A percentile compares a stretch with the other conserved stretches of the same genome.
Conservation (phyloP, 2,113 vertebrate species). For the Lathamus discolor region DNA sequence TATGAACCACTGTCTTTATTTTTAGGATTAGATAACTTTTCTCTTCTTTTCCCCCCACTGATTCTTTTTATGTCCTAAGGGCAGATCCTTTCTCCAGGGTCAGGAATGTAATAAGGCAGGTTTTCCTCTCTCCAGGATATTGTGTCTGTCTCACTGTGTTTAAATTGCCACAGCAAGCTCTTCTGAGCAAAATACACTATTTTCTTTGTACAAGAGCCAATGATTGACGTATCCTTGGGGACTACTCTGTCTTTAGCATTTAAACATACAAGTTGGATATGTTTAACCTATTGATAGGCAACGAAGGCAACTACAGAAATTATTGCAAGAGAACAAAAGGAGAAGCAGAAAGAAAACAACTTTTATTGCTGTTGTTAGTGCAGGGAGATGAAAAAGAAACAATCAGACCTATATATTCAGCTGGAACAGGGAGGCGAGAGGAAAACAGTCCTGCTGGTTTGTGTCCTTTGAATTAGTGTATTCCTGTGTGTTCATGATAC, state of each 20-base stretch:
- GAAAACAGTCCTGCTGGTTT: not conserved
- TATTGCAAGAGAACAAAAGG: conserved; percentile 17
- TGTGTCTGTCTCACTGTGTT: conserved; percentile 86
- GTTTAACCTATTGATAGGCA: conserved; percentile 67
- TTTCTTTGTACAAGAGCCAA: conserved; percentile 85
- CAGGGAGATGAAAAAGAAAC: not conserved
- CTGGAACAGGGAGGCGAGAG: not conserved
- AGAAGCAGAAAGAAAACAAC: not conserved
- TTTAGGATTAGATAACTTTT: conserved; percentile 74
- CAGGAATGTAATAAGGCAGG: conserved; percentile 88
- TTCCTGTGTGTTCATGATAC: not conserved
- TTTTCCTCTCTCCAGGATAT: conserved; percentile 87
- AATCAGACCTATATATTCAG: not conserved
- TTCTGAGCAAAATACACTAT: conserved; percentile 81
- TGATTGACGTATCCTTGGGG: conserved; percentile 78
- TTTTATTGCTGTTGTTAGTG: conserved; percentile 10
- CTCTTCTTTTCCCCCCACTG: not conserved
- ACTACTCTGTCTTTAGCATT: conserved; percentile 73
- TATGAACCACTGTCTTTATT: conserved; percentile 69
- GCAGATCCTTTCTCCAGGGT: conserved; percentile 77
- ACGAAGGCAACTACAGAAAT: conserved; percentile 19
- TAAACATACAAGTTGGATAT: conserved; percentile 69
- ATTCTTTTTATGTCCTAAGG: conserved; percentile 72
- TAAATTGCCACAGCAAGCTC: conserved; percentile 83
- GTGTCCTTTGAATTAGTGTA: not conserved